Evolutionary conservation across 2,113 vertebrate genomes (phyloP).

Genomic region (Phrynosoma platyrhinos): DNA sequence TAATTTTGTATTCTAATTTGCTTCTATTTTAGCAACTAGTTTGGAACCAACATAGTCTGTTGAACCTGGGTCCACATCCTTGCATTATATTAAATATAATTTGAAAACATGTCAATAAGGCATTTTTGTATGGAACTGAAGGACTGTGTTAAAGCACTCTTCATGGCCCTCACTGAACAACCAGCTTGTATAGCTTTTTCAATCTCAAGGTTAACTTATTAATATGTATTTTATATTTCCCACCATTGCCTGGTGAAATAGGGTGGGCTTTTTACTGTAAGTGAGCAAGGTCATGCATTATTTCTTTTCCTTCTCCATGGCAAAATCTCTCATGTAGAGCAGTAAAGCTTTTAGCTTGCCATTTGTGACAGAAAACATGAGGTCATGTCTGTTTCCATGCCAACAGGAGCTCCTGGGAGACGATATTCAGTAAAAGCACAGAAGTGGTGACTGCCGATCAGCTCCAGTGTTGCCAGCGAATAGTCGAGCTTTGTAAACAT

Average conservation of each 20-base stretch:
- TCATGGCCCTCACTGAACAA: conserved; percentile 39
- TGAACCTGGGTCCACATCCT: conserved; percentile 40
- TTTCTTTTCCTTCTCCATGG: conserved; percentile 50
- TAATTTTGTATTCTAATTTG: not conserved
- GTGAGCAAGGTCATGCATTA: conserved; percentile 31
- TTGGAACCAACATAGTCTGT: conserved; percentile 13
- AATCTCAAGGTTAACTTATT: conserved; percentile 56
- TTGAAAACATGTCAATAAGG: conserved; percentile 38
- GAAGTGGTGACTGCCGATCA: conserved; percentile 88
- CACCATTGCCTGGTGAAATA: conserved; percentile 40
- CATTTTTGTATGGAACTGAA: conserved; percentile 34
- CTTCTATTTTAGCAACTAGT: conserved; percentile 23
- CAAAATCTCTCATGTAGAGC: conserved; percentile 57
- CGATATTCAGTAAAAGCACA: conserved; percentile 89
- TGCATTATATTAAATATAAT: conserved; percentile 36
- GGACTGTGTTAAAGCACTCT: conserved; percentile 33
- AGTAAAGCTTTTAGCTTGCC: conserved; percentile 55
- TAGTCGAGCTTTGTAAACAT: conserved; percentile 95
- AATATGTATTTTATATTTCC: conserved; percentile 52
- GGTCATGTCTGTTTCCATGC: conserved; percentile 68
- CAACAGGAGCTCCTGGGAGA: conserved; percentile 93
- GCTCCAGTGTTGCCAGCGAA: conserved; percentile 91
- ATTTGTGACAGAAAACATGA: conserved; percentile 54
- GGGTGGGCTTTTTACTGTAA: conserved; percentile 43
- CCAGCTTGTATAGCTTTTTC: conserved; percentile 41